Evolutionary conservation across 2,113 vertebrate species (phyloP).

Genomic region (Sula dactylatra): DNA sequence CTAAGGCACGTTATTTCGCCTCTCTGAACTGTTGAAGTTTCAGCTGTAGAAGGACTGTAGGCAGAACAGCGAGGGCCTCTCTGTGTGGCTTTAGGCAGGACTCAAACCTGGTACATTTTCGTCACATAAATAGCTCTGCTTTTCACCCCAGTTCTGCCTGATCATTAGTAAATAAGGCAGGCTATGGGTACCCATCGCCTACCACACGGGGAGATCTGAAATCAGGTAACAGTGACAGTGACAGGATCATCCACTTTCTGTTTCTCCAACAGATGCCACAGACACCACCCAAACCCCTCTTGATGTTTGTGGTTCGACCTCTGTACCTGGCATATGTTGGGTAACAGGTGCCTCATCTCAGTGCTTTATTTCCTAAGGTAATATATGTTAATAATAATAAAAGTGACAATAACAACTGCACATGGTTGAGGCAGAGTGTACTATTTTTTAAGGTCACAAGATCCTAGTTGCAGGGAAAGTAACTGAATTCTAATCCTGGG

Average conservation of each 20-base stretch:
- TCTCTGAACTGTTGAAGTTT: neutral
- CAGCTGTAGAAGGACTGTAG: neutral
- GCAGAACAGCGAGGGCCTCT: neutral
- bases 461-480: neutral
- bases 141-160: neutral
- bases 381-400: neutral
- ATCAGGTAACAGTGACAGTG: neutral
- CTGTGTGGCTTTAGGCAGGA: neutral
- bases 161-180: neutral
- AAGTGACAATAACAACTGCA: neutral
- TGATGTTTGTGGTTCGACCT: neutral
- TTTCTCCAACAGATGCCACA: neutral
- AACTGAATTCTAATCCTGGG: neutral
- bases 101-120: neutral
- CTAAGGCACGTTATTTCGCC: neutral
- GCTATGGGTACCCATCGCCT: neutral
- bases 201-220: neutral
- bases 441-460: neutral
- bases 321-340: neutral
- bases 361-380: neutral
- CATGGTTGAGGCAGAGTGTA: neutral
- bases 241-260: neutral
- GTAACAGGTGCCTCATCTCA: neutral
- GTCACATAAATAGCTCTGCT: neutral
- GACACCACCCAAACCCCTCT: neutral